Base-by-base conservation (phyloP, 2,797 vertebrate genomes). In the Sternotherus odoratus region DNA sequence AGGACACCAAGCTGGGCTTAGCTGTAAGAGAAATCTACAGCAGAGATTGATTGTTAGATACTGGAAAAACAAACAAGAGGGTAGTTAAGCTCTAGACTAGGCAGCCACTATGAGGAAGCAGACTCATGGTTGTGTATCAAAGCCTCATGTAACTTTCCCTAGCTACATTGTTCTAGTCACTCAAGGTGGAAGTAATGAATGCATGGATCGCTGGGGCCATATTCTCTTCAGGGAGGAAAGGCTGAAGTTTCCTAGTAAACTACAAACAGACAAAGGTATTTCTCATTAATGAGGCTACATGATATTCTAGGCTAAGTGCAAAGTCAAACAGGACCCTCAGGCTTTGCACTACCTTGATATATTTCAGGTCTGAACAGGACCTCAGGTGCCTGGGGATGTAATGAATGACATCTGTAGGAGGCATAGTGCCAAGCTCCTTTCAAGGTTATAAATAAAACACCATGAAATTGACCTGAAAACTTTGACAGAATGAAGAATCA, bases 401-500 rank as follows among this genome's bases (percentile, higher is more conserved):
- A 86, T 0, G 0, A 82, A 93, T 91, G 48, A 85, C 74, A 33
- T 5, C 4, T 0, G 5, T 1, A 17, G 49, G 24, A 75, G n/a
- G 2, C 8, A 24, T 81, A 5, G 92, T 77, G 88, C 81, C 53
- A 33, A 90, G 85, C 17, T 90, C 90, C 86, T n/a, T 60, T 33
- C 30, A 60, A 23, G 93, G 46, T 43, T 53, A 87, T 87, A 92
- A 95, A 79, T 79, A 36, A 84, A 89, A 87, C 77, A 56, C 83
- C 83, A 36, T 77, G 60, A 26, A 16, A 87, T 9, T 88, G 87
- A 96, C 85, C 82, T 91, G 89, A 90, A 54, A 54, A 23, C 48
- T 26, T 81, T 86, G 83, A 93, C 79, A 95, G 54, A 89, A 82
- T 69, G 57, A 90, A 84, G 93, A 95, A 91, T 83, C 81, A 48